Evolutionary conservation across 2,113 vertebrate species (phyloP), one percentile per base, ranked within the genome.

Genomic region (Anarhynchus alexandrinus): DNA sequence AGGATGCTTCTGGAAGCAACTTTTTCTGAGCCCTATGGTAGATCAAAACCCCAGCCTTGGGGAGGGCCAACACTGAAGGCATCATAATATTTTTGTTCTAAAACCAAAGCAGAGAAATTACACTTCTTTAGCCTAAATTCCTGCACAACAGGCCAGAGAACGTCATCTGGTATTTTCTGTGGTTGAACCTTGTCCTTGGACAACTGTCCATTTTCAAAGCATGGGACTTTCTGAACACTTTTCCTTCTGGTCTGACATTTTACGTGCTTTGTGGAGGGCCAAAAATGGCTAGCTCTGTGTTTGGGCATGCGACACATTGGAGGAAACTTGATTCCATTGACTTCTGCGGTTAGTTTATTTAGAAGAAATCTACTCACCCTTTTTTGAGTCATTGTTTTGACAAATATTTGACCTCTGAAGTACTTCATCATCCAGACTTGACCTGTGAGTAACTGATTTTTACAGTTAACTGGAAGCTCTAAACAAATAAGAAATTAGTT

Each of bases 351-450:
- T 82, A 79, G 91, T 79, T 82, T 91, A 57, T 32, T 88, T 65
- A 89, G 71, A 86, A 93, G 57, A 74, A 96, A 82, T 47, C 61
- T 79, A 61, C 51, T 93, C 84, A 40, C 49, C 61, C 80, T 74
- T 62, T 45, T 42, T 74, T 95, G 93, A 91, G 76, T 88, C 84
- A 91, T 57, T 3, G 17, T 55, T 82, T 87, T 79, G 85, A 93
- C 91, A 95, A 91, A 95, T 82, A 88, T 79, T 93, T 93, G 66
- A 95, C 84, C 84, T 86, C 91, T 92, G 77, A 80, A 95, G 73
- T 25, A 59, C 94, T 96, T 92, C 64, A 40, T 94, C 78, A 57
- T 87, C 67, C 0, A 2, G 67, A 45, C 30, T 40, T 84, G 95
- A 94, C 86, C 86, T 76, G 72, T 74, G 66, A 87, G 61, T 80